Evolutionary conservation across 2,113 vertebrate species (phyloP).

Genomic region (Siniperca chuatsi): DNA sequence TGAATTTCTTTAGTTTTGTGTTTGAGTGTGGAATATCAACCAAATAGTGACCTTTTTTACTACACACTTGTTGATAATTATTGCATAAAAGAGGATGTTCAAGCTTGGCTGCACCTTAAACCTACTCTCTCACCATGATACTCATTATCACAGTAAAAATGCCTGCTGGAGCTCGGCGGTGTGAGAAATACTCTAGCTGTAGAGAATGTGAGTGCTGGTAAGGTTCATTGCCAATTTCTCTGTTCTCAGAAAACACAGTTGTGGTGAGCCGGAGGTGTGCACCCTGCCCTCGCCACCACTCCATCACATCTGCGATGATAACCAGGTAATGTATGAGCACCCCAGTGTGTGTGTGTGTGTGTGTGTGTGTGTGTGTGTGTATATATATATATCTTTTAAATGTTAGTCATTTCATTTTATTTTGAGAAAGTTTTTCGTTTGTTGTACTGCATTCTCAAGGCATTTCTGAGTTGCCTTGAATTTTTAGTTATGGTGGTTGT

Average conservation of each 20-base stretch:
- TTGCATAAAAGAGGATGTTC: too few relatives aligned
- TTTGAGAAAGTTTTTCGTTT: not conserved
- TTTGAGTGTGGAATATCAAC: not conserved
- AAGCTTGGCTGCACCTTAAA: not conserved
- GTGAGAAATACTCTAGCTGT: not conserved
- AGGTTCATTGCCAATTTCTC: not conserved
- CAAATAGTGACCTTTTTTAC: not conserved
- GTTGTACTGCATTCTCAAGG: not conserved
- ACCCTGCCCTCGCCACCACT: conserved; percentile 93
- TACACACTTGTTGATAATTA: not conserved
- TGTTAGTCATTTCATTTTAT: not conserved
- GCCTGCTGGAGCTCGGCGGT: not conserved
- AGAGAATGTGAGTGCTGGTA: not conserved
- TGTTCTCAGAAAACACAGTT: conserved; percentile 94
- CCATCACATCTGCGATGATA: conserved; percentile 90
- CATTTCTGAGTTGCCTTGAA: too few relatives aligned
- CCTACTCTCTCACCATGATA: too few relatives aligned
- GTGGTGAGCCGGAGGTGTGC: conserved; percentile 94
- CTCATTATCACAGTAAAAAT: too few relatives aligned
- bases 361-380: not conserved
- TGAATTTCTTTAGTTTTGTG: not conserved
- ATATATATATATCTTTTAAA: too few relatives aligned
- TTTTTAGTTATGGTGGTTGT: too few relatives aligned
- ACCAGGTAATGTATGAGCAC: conserved; percentile 86
- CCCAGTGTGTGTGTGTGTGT: not conserved